Evolutionary conservation across 2,113 vertebrate genomes (phyloP).

Genomic region (Bungarus multicinctus): DNA sequence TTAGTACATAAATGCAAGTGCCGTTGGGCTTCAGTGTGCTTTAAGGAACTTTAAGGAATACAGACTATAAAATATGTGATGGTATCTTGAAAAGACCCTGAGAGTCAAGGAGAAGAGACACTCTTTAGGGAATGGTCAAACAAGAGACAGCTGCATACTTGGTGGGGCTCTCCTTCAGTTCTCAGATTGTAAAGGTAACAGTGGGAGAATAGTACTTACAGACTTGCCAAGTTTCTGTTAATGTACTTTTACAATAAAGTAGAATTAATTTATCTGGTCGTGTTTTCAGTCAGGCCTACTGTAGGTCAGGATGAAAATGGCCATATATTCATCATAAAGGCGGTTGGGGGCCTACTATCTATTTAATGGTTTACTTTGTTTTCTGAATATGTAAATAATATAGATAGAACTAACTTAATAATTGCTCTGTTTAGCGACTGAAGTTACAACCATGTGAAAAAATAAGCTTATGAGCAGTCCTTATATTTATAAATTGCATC

Average conservation of each 20-base stretch:
- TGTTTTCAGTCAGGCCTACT: neutral
- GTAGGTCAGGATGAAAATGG: too few species aligned
- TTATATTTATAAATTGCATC: neutral
- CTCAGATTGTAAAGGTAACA: neutral
- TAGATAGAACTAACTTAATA: neutral
- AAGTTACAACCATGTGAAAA: neutral
- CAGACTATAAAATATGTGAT: neutral
- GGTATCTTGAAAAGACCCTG: neutral
- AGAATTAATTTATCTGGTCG: neutral
- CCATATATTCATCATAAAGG: neutral
- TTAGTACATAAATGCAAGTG: neutral
- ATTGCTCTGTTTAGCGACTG: neutral
- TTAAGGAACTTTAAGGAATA: neutral
- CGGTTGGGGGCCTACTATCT: accelerated
- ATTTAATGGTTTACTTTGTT: neutral
- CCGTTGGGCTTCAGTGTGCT: neutral
- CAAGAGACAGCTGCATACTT: neutral
- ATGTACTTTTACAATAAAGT: neutral
- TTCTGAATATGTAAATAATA: accelerated
- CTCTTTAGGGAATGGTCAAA: neutral
- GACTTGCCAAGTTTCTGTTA: neutral
- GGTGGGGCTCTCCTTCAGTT: neutral
- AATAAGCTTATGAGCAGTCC: neutral
- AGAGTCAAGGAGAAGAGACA: neutral
- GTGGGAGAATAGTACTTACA: neutral